phyloP scores from a whole-genome alignment of 2,888 invertebrate genomes.

The Ophraella communa region DNA sequence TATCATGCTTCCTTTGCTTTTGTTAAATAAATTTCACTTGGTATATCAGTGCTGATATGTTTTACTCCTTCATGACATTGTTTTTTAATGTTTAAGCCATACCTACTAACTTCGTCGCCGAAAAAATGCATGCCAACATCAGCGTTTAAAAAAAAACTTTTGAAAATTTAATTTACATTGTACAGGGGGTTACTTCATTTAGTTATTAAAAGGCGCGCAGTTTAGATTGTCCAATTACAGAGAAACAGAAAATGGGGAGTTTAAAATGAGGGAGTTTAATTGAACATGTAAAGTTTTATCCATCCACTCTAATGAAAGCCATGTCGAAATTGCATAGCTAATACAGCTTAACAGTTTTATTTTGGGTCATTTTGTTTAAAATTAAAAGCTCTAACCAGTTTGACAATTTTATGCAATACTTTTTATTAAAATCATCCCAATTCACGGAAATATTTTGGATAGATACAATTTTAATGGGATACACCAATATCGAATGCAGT shows the following conservation, averaged over 20 bases:
- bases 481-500: too few species aligned
- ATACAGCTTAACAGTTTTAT: not conserved
- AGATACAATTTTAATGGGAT: too few species aligned
- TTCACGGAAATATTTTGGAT: too few species aligned
- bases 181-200: slow-evolving; percentile 1
- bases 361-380: not conserved
- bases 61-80: too few species aligned
- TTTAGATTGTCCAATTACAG: slow-evolving; percentile 5
- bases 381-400: not conserved
- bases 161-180: not conserved
- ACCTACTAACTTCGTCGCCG: too few species aligned
- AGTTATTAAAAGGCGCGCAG: not conserved
- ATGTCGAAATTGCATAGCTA: not conserved
- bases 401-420: not conserved
- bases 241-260: slow-evolving; percentile 1
- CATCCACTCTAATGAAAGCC: not conserved
- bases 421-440: too few species aligned
- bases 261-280: not conserved
- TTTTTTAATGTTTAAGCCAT: too few species aligned
- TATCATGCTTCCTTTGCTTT: too few species aligned
- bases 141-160: too few species aligned
- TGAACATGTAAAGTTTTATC: not conserved
- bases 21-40: too few species aligned
- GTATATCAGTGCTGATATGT: too few species aligned
- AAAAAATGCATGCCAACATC: too few species aligned